Percentiles rank a stretch among this genome's conserved stretches.
Evolutionary conservation across 2,113 vertebrate genomes (phyloP).

Genomic region (Oplegnathus fasciatus): DNA sequence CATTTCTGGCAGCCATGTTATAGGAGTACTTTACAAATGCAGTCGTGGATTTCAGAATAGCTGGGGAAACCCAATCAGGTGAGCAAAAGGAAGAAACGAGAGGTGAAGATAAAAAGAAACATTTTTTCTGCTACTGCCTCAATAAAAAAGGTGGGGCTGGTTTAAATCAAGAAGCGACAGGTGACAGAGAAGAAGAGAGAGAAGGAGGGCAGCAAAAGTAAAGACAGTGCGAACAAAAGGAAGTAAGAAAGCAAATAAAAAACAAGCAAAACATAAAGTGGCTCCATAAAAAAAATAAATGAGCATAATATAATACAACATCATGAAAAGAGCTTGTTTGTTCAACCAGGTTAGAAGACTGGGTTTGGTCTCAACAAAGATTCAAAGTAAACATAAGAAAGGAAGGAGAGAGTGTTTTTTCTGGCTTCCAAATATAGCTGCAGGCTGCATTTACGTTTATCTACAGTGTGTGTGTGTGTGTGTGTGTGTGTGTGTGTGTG

Average conservation of each 20-base stretch:
- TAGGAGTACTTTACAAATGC: background rate
- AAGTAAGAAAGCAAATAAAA: slow-evolving; percentile 4
- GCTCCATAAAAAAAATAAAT: background rate
- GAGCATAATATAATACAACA: background rate
- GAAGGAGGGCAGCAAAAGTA: background rate
- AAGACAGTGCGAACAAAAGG: background rate
- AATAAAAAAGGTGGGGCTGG: background rate
- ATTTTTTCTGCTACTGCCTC: background rate
- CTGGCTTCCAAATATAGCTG: slow-evolving; percentile 56
- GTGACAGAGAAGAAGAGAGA: background rate
- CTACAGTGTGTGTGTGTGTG: slow-evolving; percentile 2
- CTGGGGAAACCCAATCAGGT: background rate
- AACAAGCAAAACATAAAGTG: background rate
- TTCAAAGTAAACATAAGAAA: slow-evolving; percentile 54
- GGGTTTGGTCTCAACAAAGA: slow-evolving; percentile 43
- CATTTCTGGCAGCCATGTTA: background rate
- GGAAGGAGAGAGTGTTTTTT: slow-evolving; percentile 33
- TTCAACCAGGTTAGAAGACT: slow-evolving; percentile 42
- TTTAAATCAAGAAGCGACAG: slow-evolving; percentile 13
- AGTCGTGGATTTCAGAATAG: background rate
- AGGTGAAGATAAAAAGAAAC: background rate
- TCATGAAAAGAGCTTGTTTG: slow-evolving; percentile 38
- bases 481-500: slow-evolving; percentile 9
- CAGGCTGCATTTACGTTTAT: slow-evolving; percentile 44
- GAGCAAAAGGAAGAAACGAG: background rate